Conservation (phyloP, 2,888 invertebrate species). For the Cerastis rubricosa region DNA sequence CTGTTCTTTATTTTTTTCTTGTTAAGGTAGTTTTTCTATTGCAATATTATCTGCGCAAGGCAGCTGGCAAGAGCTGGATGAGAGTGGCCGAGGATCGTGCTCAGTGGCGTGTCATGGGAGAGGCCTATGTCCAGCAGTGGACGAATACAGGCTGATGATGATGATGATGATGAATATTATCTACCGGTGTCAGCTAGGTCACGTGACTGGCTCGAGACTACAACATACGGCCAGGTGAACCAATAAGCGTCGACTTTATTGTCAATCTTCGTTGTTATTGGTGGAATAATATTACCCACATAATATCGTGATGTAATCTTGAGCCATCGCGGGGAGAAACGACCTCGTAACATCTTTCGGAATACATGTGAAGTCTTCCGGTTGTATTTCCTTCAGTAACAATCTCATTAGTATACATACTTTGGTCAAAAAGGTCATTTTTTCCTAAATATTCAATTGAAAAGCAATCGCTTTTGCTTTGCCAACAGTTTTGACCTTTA, state of each 20-base stretch:
- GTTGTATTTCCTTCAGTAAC: background rate
- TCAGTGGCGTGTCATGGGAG: too few species aligned
- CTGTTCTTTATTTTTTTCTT: background rate
- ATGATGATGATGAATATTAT: too few species aligned
- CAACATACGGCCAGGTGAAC: background rate
- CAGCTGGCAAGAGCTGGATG: too few species aligned
- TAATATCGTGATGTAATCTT: conserved; percentile 19
- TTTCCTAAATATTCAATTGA: background rate
- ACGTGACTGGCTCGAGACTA: background rate
- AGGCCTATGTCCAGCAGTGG: too few species aligned
- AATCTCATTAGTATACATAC: background rate
- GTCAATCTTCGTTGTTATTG: conserved; percentile 34
- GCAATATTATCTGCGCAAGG: too few species aligned
- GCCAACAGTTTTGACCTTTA: background rate
- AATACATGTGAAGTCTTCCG: background rate
- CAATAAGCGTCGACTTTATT: conserved; percentile 8
- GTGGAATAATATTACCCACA: conserved; percentile 25
- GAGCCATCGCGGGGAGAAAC: conserved; percentile 13
- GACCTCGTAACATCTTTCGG: background rate
- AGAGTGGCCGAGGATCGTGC: too few species aligned
- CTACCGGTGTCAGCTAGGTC: background rate
- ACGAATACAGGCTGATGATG: too few species aligned
- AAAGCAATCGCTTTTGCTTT: background rate
- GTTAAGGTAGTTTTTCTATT: background rate
- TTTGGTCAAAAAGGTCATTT: background rate